Evolutionary conservation across 2,888 invertebrate genomes (phyloP).

Genomic region (Lepetodrilus schrolli): DNA sequence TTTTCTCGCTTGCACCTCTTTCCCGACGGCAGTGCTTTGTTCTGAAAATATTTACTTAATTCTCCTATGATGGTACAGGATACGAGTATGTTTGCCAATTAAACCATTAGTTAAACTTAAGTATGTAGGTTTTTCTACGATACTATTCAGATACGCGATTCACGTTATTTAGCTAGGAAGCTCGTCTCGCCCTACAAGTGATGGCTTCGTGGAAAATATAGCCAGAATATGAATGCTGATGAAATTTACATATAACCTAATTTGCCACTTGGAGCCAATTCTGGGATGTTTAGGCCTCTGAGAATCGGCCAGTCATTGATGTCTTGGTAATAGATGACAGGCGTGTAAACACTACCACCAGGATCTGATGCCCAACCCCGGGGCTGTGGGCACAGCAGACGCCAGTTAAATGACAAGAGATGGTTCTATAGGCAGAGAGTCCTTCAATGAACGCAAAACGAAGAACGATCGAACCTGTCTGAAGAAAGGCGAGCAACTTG

Average conservation of each 20-base stretch:
- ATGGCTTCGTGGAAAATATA: background rate
- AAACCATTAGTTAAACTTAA: slow-evolving; percentile 5
- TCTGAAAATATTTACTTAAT: background rate
- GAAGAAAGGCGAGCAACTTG: slow-evolving; percentile 7
- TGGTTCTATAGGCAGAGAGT: background rate
- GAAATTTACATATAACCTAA: slow-evolving; percentile 21
- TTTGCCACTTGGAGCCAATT: slow-evolving; percentile 17
- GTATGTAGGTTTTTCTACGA: slow-evolving; percentile 1
- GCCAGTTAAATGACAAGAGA: slow-evolving; percentile 19
- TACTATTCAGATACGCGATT: background rate
- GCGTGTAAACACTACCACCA: slow-evolving; percentile 18
- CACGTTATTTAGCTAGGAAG: slow-evolving; percentile 17
- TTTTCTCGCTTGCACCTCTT: background rate
- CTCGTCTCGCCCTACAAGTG: background rate
- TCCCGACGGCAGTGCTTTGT: background rate
- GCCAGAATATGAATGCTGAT: background rate
- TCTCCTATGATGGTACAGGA: background rate
- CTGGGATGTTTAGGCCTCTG: background rate
- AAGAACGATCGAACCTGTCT: background rate
- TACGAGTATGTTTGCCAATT: slow-evolving; percentile 2
- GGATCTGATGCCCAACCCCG: background rate
- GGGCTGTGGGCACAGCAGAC: slow-evolving; percentile 17
- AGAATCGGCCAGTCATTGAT: slow-evolving; percentile 25
- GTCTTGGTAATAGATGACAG: slow-evolving; percentile 1
- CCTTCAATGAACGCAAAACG: slow-evolving; percentile 9